Conservation (phyloP, 2,888 invertebrate genomes). For the Oscheius sp. region DNA sequence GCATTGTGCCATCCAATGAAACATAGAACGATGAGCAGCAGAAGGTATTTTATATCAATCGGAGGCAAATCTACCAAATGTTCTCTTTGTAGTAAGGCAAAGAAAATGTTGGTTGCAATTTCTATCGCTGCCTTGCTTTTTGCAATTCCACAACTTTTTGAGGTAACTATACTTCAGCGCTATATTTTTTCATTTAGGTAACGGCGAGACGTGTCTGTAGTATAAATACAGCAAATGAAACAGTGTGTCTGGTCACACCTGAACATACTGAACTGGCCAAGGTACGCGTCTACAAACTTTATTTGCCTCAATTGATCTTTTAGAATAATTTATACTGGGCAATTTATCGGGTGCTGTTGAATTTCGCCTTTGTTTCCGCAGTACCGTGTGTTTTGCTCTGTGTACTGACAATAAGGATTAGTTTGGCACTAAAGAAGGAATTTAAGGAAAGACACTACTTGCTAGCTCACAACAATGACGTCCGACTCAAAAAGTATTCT, state of each 20-base stretch:
- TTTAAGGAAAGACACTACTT: not conserved
- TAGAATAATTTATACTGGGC: slow-evolving; percentile 21
- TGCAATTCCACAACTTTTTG: slow-evolving; percentile 11
- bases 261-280: not conserved
- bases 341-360: not conserved
- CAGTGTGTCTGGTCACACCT: not conserved
- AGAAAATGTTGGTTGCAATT: not conserved
- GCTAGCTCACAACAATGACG: not conserved
- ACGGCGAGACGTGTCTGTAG: not conserved
- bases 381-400: slow-evolving; percentile 10
- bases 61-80: no score
- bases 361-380: not conserved
- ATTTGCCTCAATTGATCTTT: not conserved
- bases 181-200: not conserved
- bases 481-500: no score
- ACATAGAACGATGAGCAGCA: not conserved
- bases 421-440: not conserved
- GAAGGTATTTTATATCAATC: not conserved
- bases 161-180: not conserved
- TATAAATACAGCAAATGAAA: not conserved
- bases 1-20: slow-evolving; percentile 21
- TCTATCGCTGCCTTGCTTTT: not conserved
- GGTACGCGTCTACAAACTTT: not conserved
- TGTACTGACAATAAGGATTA: not conserved
- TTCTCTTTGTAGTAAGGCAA: not conserved